phyloP scores from a whole-genome alignment of 37 sponge, comb jelly and placozoan species.

The Halichondria panicea region DNA sequence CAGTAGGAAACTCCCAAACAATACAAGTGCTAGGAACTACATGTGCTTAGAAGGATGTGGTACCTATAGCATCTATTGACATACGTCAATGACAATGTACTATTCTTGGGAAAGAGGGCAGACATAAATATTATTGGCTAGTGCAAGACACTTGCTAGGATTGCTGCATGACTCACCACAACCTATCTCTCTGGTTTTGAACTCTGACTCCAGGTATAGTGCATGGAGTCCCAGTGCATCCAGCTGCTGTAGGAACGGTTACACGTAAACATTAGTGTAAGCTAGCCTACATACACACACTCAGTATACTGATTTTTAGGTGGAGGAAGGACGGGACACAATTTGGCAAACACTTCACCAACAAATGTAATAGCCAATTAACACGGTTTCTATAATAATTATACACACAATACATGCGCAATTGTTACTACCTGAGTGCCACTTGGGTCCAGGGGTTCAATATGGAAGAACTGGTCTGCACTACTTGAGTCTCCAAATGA shows the following conservation, averaged over 20 bases:
- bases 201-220: conserved; percentile 21
- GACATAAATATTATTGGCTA: neutral
- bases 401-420: neutral
- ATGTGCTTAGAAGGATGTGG: too few relatives aligned
- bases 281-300: neutral
- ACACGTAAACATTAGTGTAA: too few relatives aligned
- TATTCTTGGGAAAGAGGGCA: conserved; percentile 3
- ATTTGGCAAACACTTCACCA: too few relatives aligned
- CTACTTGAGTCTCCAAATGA: conserved; percentile 53
- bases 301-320: neutral
- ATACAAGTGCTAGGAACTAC: too few relatives aligned
- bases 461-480: conserved; percentile 30
- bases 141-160: too few relatives aligned
- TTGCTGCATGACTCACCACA: conserved; percentile 42
- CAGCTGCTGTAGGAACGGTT: conserved; percentile 13
- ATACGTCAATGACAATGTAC: neutral
- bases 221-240: conserved; percentile 40
- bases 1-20: too few relatives aligned
- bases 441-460: conserved; percentile 54
- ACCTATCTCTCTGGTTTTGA: conserved; percentile 8
- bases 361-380: too few relatives aligned
- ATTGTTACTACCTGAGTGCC: neutral
- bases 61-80: too few relatives aligned
- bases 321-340: neutral
- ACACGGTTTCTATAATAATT: neutral